Conservation (phyloP, 1,140 invertebrate species). For the Macrocentrus cingulum region DNA sequence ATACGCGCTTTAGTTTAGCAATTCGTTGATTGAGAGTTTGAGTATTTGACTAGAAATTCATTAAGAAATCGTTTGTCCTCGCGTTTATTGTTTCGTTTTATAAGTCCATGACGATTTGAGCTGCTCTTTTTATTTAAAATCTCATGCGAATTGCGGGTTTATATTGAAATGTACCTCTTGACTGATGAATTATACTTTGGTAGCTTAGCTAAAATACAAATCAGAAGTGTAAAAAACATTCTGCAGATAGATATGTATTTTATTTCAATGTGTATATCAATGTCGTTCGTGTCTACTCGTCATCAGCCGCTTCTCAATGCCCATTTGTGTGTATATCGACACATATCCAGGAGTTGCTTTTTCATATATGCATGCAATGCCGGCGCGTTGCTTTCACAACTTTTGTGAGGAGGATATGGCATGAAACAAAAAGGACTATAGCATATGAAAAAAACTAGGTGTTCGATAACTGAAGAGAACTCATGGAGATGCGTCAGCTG, state of each 20-base stretch:
- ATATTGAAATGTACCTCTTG: too few relatives aligned
- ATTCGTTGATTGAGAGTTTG: too few relatives aligned
- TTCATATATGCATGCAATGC: slow-evolving; percentile 6
- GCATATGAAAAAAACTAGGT: background rate
- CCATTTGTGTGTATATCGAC: slow-evolving; percentile 17
- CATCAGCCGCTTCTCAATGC: slow-evolving; percentile 17
- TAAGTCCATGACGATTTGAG: too few relatives aligned
- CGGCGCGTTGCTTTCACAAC: slow-evolving; percentile 22
- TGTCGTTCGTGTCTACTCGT: slow-evolving; percentile 8
- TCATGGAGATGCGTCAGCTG: slow-evolving; percentile 16
- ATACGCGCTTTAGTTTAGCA: too few relatives aligned
- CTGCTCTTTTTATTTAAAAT: too few relatives aligned
- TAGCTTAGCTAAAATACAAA: too few relatives aligned
- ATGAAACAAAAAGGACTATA: background rate
- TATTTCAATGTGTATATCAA: slow-evolving; percentile 8
- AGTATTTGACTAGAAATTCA: too few relatives aligned
- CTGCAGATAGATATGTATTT: slow-evolving; percentile 9
- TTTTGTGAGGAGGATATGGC: slow-evolving; percentile 15
- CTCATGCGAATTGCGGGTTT: too few relatives aligned
- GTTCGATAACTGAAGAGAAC: slow-evolving; percentile 12
- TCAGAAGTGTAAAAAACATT: too few relatives aligned
- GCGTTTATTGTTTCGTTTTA: too few relatives aligned
- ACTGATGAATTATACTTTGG: too few relatives aligned
- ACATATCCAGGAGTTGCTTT: slow-evolving; percentile 5
- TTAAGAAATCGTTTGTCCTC: too few relatives aligned